These are phyloP conservation scores for Terebella lapidaria DNA, from an alignment of 2,888 invertebrate genomes.

Conservation along the genomic window DNA sequence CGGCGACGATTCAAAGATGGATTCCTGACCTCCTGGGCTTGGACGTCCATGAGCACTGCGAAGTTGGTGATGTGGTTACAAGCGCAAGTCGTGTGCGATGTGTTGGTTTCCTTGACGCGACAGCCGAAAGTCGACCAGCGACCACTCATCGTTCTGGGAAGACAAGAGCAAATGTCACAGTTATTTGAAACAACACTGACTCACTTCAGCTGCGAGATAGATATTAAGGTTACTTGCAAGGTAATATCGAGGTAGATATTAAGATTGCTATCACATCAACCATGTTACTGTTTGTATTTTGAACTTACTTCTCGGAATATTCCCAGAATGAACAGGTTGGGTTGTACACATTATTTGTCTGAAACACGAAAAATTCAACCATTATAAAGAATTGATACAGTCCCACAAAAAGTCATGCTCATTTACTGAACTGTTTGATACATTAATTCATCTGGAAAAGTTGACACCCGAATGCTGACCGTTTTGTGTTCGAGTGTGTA, in stretches of 20 bases:
- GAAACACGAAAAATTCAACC: constrained; percentile 9
- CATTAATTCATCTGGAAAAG: neutral
- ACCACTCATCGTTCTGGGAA: constrained; percentile 22
- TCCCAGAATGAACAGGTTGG: constrained; percentile 36
- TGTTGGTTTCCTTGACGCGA: constrained; percentile 24
- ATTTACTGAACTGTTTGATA: neutral
- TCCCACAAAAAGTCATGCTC: neutral
- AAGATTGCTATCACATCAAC: too few species aligned
- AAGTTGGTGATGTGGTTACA: constrained; percentile 52
- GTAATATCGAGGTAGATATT: too few species aligned
- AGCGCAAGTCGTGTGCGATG: constrained; percentile 40
- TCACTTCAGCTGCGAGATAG: too few species aligned
- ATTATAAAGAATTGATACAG: too few species aligned
- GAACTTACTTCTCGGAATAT: constrained; percentile 27
- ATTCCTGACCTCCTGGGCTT: constrained; percentile 34
- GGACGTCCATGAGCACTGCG: constrained; percentile 50
- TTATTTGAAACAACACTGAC: too few species aligned
- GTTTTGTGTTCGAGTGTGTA: constrained; percentile 71
- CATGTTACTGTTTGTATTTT: too few species aligned
- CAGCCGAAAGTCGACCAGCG: constrained; percentile 25
- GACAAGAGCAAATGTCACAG: neutral
- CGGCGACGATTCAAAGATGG: neutral
- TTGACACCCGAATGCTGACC: constrained; percentile 9
- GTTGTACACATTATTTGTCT: constrained; percentile 23
- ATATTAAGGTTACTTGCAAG: too few species aligned